phyloP scores from a whole-genome alignment of 2,113 vertebrate species.

The Fukomys damarensis region DNA sequence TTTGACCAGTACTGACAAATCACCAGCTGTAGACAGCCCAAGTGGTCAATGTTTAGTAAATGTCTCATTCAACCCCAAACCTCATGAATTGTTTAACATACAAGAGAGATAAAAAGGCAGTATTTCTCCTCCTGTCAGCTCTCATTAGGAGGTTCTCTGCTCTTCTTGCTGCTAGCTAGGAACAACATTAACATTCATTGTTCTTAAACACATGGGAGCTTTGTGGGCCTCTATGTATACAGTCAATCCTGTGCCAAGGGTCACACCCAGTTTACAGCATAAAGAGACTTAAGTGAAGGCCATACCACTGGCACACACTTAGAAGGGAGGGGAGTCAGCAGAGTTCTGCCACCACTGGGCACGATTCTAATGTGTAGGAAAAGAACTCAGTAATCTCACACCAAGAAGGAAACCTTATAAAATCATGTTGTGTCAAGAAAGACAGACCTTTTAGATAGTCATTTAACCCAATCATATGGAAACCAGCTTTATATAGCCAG shows the following conservation, averaged over 20 bases:
- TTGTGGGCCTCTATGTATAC: background rate
- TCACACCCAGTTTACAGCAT: background rate
- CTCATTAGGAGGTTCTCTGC: slow-evolving; percentile 83
- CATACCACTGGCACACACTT: background rate
- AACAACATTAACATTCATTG: slow-evolving; percentile 84
- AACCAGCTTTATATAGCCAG: background rate
- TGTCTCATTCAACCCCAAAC: slow-evolving; percentile 85
- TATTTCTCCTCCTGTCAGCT: slow-evolving; percentile 87
- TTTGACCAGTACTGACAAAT: slow-evolving; percentile 85
- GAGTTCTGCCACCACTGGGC: background rate
- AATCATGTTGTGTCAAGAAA: background rate
- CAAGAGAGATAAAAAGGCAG: slow-evolving; percentile 86
- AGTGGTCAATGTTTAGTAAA: slow-evolving; percentile 87
- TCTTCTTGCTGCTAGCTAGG: slow-evolving; percentile 83
- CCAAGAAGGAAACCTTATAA: background rate
- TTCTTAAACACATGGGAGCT: slow-evolving; percentile 62
- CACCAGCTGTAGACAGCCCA: slow-evolving; percentile 84
- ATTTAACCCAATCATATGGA: background rate
- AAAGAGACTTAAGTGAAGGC: background rate
- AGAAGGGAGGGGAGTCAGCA: background rate
- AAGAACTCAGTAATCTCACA: background rate
- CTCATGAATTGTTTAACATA: slow-evolving; percentile 90
- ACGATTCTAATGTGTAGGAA: background rate
- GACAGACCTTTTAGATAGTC: background rate
- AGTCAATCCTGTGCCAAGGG: background rate